Conservation (phyloP, 2,888 invertebrate species). For the Onthophagus sagittarius region DNA sequence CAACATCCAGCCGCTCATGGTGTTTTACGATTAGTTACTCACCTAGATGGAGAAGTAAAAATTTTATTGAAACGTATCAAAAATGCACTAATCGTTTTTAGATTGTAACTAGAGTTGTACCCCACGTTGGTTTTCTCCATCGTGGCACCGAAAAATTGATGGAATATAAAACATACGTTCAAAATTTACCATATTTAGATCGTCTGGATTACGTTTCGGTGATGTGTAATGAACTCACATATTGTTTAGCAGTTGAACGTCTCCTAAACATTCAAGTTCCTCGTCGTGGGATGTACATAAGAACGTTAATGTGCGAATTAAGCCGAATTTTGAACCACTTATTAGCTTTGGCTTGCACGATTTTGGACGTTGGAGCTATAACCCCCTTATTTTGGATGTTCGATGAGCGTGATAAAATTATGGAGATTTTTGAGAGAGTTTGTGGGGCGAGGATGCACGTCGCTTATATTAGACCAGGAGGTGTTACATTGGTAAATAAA, state of each 20-base stretch:
- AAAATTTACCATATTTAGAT: constrained; percentile 83
- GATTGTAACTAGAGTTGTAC: constrained; percentile 72
- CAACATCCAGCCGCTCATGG: constrained; percentile 91
- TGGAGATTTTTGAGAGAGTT: constrained; percentile 79
- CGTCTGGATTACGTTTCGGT: constrained; percentile 84
- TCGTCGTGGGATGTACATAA: constrained; percentile 73
- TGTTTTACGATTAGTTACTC: constrained; percentile 73
- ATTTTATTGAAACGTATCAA: constrained; percentile 11
- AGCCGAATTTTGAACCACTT: constrained; percentile 78
- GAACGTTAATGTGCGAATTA: constrained; percentile 69
- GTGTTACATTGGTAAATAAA: constrained; percentile 59
- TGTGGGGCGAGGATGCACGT: constrained; percentile 83
- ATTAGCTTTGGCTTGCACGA: constrained; percentile 68
- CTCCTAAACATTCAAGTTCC: constrained; percentile 75
- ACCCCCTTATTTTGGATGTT: constrained; percentile 91
- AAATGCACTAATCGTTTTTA: constrained; percentile 36
- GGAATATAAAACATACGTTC: constrained; percentile 82
- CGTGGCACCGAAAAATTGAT: constrained; percentile 88
- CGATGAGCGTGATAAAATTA: constrained; percentile 83
- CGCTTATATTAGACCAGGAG: constrained; percentile 78
- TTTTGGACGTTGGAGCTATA: constrained; percentile 80
- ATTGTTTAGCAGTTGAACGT: constrained; percentile 76
- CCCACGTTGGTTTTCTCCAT: constrained; percentile 83
- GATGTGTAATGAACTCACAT: constrained; percentile 77
- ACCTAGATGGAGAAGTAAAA: constrained; percentile 73